A percentile compares a stretch with the other conserved stretches of the same genome.
These are phyloP conservation scores for Nymphicus hollandicus DNA, from an alignment of 2,113 vertebrate genomes.

Conservation along the genomic window DNA sequence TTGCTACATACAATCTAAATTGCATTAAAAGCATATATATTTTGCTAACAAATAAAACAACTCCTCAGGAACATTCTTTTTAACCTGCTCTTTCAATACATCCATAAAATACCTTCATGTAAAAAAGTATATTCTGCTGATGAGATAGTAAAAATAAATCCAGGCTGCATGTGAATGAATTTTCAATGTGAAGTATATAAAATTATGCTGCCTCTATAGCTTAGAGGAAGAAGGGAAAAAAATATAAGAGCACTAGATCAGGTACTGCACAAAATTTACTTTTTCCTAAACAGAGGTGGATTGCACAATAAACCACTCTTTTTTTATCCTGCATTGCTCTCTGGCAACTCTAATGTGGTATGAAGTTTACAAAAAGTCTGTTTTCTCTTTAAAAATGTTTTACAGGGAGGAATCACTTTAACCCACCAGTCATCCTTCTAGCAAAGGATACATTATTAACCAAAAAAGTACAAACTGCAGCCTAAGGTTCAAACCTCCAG, in stretches of 20 bases:
- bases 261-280: background rate
- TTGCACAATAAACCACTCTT: conserved; percentile 16
- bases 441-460: conserved; percentile 31
- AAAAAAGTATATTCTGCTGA: conserved; percentile 33
- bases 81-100: conserved; percentile 22
- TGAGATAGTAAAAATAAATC: conserved; percentile 58
- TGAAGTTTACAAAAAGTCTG: background rate
- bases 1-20: background rate
- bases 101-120: conserved; percentile 1
- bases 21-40: conserved; percentile 42
- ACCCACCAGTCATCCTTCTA: background rate
- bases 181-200: conserved; percentile 41
- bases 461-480: conserved; percentile 31
- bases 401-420: conserved; percentile 1
- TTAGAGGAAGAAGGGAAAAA: background rate
- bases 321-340: background rate
- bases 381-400: background rate
- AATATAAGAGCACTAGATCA: background rate
- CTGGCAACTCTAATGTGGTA: background rate
- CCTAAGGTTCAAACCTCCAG: conserved; percentile 23
- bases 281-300: conserved; percentile 11
- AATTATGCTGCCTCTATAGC: conserved; percentile 23
- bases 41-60: conserved; percentile 44
- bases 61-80: conserved; percentile 6
- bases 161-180: conserved; percentile 37